A percentile compares a stretch with the other conserved stretches of the same genome.
Conservation (phyloP, 2,797 vertebrate species). For the Myotis vivesi region DNA sequence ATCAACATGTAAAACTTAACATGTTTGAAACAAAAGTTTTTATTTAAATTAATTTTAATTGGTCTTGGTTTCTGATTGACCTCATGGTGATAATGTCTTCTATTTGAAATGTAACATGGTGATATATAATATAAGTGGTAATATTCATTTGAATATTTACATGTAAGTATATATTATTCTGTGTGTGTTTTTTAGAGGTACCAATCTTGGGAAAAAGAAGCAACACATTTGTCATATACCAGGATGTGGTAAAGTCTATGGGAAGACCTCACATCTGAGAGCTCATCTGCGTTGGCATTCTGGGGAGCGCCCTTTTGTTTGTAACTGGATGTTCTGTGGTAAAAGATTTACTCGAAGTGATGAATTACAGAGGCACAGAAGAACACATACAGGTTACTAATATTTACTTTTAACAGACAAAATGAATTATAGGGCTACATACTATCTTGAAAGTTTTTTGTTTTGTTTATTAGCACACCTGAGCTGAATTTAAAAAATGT, state of each 20-base stretch:
- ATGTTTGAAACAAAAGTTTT: slow-evolving; percentile 37
- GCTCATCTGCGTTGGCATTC: slow-evolving; percentile 99
- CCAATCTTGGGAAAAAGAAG: slow-evolving; percentile 97
- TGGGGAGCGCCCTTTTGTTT: slow-evolving; percentile 97
- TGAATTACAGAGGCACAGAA: slow-evolving; percentile 97
- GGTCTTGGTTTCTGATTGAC: slow-evolving; percentile 55
- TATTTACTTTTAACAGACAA: slow-evolving; percentile 73
- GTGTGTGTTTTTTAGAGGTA: slow-evolving; percentile 89
- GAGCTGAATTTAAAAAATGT: slow-evolving; percentile 38
- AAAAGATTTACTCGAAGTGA: slow-evolving; percentile 99
- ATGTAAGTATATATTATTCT: slow-evolving; percentile 72
- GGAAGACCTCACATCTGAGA: slow-evolving; percentile 98
- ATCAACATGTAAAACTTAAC: slow-evolving; percentile 45
- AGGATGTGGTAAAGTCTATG: slow-evolving; percentile 91
- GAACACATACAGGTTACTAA: slow-evolving; percentile 96
- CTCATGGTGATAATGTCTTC: slow-evolving; percentile 9
- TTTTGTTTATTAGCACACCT: background rate
- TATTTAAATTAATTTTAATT: slow-evolving; percentile 49
- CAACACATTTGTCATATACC: slow-evolving; percentile 97
- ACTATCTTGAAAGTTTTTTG: background rate
- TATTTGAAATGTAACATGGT: slow-evolving; percentile 55
- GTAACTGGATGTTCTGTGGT: slow-evolving; percentile 99
- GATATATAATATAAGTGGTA: slow-evolving; percentile 12
- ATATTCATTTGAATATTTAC: slow-evolving; percentile 56
- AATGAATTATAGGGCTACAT: background rate